phyloP scores from a whole-genome alignment of 2,113 vertebrate species.

The Phylloscopus whistleri region DNA sequence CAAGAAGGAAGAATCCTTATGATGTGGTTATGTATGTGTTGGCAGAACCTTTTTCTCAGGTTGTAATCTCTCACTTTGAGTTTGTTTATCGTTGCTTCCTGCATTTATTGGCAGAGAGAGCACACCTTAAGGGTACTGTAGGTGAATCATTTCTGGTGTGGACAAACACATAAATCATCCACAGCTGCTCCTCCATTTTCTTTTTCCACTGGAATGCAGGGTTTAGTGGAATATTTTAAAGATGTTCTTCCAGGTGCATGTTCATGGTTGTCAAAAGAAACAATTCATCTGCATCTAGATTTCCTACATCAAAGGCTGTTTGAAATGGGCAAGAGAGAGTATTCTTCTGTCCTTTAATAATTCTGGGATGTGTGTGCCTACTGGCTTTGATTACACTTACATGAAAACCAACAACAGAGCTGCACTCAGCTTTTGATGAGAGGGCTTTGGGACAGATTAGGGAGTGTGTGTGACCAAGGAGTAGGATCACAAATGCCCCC shows the following conservation, averaged over 20 bases:
- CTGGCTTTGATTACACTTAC: neutral
- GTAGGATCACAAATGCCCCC: neutral
- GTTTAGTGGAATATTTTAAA: neutral
- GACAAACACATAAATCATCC: neutral
- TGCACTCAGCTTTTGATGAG: neutral
- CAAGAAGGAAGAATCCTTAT: neutral
- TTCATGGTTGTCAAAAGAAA: neutral
- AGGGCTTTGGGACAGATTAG: neutral
- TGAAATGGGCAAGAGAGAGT: neutral
- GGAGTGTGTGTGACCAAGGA: neutral
- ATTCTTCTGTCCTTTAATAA: neutral
- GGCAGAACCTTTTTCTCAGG: neutral
- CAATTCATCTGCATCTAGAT: neutral
- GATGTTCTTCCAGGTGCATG: neutral
- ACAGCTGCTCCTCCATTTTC: neutral
- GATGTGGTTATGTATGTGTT: neutral
- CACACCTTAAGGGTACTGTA: neutral
- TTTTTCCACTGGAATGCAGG: neutral
- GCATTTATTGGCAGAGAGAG: neutral
- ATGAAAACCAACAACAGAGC: neutral
- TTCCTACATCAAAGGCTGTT: neutral
- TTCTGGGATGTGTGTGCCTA: neutral
- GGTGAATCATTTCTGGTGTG: neutral
- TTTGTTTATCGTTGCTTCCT: slow-evolving; percentile 33
- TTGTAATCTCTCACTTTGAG: slow-evolving; percentile 7